Conservation (phyloP, 2,888 invertebrate species). For the Tetragnatha montana region DNA sequence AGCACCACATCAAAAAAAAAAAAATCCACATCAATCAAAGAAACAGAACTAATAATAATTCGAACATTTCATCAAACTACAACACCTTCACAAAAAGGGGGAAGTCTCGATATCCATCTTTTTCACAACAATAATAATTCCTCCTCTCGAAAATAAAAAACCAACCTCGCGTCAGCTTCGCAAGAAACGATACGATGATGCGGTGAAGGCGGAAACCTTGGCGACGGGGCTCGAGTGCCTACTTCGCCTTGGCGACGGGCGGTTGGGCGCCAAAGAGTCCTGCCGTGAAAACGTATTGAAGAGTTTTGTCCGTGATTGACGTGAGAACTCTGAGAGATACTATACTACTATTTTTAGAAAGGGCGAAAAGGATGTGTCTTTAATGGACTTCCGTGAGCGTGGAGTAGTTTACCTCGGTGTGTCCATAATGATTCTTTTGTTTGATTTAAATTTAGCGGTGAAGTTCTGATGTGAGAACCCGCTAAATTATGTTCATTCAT, state of each 20-base stretch:
- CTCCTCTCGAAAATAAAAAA: no score
- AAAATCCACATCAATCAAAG: neutral
- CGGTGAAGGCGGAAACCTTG: no score
- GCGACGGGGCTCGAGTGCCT: neutral
- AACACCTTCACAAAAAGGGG: neutral
- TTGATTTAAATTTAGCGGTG: no score
- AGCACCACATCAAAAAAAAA: neutral
- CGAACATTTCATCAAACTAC: neutral
- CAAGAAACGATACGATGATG: no score
- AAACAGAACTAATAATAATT: neutral
- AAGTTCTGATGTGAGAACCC: no score
- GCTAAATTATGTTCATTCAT: no score
- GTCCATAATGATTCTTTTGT: no score
- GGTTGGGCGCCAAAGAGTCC: neutral
- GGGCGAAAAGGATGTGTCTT: neutral
- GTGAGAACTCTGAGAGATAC: neutral
- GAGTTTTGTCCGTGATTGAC: neutral
- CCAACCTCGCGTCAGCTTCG: neutral
- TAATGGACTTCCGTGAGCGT: neutral
- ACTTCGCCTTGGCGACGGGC: neutral
- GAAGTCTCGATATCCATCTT: neutral
- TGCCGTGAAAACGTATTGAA: neutral
- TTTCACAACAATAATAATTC: no score
- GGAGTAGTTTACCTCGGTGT: neutral
- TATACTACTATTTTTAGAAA: neutral